Conservation (phyloP, 1,140 invertebrate genomes). For the Drosophila parvula region DNA sequence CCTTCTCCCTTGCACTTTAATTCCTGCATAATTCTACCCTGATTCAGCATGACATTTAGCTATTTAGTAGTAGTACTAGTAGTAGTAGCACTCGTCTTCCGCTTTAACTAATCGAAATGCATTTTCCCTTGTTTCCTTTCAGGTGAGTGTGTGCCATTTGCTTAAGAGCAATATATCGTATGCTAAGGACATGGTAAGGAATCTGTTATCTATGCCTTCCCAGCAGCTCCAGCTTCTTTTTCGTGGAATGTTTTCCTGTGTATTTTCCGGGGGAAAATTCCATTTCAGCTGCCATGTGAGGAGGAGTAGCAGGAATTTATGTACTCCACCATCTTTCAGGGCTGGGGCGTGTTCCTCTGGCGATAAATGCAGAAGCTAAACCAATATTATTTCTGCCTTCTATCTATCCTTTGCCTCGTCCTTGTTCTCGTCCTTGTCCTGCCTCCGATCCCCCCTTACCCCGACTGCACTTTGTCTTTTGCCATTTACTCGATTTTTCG, state of each 20-base stretch:
- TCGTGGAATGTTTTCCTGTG: constrained; percentile 10
- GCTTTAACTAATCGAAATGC: constrained; percentile 25
- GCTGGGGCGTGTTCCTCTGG: too few species aligned
- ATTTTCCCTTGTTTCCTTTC: constrained; percentile 27
- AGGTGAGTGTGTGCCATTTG: constrained; percentile 41
- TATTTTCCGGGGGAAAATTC: constrained; percentile 6
- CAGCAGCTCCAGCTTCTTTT: neutral
- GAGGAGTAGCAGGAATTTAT: constrained; percentile 28
- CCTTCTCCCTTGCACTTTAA: neutral
- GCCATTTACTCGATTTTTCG: constrained; percentile 69
- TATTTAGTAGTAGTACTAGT: neutral
- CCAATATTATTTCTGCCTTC: constrained; percentile 65
- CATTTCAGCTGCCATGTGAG: constrained; percentile 6
- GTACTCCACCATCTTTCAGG: constrained; percentile 16
- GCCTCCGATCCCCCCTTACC: neutral
- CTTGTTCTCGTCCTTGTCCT: neutral
- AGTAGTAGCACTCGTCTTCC: neutral
- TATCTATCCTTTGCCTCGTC: constrained; percentile 1
- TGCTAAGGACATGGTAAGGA: constrained; percentile 42
- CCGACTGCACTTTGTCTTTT: constrained; percentile 67
- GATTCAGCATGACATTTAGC: constrained; percentile 6
- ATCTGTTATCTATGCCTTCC: constrained; percentile 29
- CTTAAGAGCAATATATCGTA: constrained; percentile 1
- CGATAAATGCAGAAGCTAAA: constrained; percentile 63
- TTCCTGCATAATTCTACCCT: neutral